A percentile compares a stretch with the other conserved stretches of the same genome.
Evolutionary conservation across 2,888 invertebrate species (phyloP).

Genomic region (Thecocarcelia acutangulata): DNA sequence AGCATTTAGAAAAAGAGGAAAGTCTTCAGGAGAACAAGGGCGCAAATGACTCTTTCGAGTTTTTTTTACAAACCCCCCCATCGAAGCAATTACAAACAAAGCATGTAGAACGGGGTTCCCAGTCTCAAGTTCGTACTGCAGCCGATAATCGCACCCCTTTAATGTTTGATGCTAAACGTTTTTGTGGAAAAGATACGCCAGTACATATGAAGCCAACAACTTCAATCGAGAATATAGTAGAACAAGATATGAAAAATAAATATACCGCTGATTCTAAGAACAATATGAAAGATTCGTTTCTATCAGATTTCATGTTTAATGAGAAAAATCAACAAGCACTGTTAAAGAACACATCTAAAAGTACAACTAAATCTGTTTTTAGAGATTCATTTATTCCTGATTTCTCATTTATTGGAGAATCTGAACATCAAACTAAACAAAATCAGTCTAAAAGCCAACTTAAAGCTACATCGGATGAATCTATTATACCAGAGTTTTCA

Average conservation of each 20-base stretch:
- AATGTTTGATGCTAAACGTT: conserved; percentile 68
- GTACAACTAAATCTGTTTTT: conserved; percentile 55
- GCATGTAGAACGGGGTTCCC: conserved; percentile 4
- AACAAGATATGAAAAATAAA: conserved; percentile 17
- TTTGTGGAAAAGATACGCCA: conserved; percentile 72
- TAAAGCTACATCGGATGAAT: conserved; percentile 27
- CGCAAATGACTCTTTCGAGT: conserved; percentile 73
- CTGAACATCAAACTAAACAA: conserved; percentile 27
- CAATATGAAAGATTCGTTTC: conserved; percentile 60
- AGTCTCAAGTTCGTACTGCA: conserved; percentile 21
- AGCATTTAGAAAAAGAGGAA: conserved; percentile 3
- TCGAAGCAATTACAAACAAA: conserved; percentile 34
- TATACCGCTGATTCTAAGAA: not conserved
- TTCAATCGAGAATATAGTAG: conserved; percentile 68
- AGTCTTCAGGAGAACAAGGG: not conserved
- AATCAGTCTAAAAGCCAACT: conserved; percentile 4
- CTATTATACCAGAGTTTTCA: conserved; percentile 61
- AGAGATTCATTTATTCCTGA: conserved; percentile 65
- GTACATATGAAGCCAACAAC: conserved; percentile 39
- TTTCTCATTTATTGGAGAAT: conserved; percentile 65
- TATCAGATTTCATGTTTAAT: conserved; percentile 65
- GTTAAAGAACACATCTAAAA: conserved; percentile 7
- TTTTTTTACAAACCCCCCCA: conserved; percentile 75
- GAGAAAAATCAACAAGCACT: conserved; percentile 52
- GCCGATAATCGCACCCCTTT: conserved; percentile 53